Conservation (phyloP, 1,140 invertebrate species). For the Littorina saxatilis region DNA sequence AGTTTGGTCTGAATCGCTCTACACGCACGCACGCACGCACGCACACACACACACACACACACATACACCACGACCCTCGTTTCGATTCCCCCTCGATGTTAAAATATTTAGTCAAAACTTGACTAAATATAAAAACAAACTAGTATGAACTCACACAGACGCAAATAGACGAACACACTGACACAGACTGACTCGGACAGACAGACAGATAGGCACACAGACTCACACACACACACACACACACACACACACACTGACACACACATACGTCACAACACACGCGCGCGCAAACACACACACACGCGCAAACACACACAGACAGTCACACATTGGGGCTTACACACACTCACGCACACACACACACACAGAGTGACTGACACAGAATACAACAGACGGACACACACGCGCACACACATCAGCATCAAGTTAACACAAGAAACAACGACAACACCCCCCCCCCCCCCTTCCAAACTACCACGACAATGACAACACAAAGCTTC, state of each 20-base stretch:
- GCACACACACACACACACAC: constrained; percentile 15
- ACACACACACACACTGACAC: background rate
- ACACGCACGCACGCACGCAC: constrained; percentile 1
- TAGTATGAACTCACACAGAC: background rate
- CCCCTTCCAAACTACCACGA: too few relatives aligned
- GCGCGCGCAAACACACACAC: too few relatives aligned
- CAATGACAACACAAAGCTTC: too few relatives aligned
- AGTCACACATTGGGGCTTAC: background rate
- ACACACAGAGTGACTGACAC: background rate
- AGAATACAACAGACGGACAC: background rate
- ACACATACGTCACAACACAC: too few relatives aligned
- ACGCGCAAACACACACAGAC: too few relatives aligned
- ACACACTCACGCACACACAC: constrained; percentile 12
- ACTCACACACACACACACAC: background rate
- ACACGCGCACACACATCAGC: too few relatives aligned
- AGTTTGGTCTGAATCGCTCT: too few relatives aligned
- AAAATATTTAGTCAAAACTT: background rate
- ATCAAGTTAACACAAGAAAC: too few relatives aligned
- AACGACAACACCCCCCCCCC: too few relatives aligned
- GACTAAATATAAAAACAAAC: background rate
- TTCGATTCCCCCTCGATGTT: too few relatives aligned
- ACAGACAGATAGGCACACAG: background rate
- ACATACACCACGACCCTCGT: constrained; percentile 1
- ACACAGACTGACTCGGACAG: background rate
- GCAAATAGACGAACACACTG: background rate